phyloP scores from a whole-genome alignment of 2,888 invertebrate species.

The Zele albiditarsus region DNA sequence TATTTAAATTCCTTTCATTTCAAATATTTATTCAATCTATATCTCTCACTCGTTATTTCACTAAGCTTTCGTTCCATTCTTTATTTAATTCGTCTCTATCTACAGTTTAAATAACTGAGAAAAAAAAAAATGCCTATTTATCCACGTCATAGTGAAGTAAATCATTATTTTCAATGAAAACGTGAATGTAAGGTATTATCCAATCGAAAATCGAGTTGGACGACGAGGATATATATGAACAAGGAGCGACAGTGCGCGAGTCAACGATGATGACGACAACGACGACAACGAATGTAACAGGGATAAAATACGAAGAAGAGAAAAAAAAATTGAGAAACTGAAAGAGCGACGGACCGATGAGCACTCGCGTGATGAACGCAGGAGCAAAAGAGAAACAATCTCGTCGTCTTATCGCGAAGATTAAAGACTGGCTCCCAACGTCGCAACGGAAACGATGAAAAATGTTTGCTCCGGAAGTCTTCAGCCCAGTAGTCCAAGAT shows the following conservation, averaged over 20 bases:
- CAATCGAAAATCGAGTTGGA: not conserved
- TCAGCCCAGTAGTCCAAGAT: constrained; percentile 15
- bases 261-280: not conserved
- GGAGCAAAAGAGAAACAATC: not conserved
- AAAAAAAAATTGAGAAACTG: constrained; percentile 3
- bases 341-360: constrained; percentile 20
- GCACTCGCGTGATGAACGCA: constrained; percentile 33
- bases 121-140: not conserved
- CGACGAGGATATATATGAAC: not conserved
- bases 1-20: not conserved
- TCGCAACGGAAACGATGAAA: constrained; percentile 36
- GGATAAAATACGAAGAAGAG: not conserved
- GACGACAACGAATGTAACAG: not conserved
- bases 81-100: not conserved
- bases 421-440: constrained; percentile 29
- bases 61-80: not conserved
- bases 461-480: constrained; percentile 30
- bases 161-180: constrained; percentile 6
- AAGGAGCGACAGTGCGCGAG: not conserved
- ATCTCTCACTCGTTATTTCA: not conserved
- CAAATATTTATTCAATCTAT: not conserved
- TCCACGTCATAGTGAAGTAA: not conserved
- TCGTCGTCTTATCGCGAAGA: constrained; percentile 37
- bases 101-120: not conserved
- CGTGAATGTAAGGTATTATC: not conserved